Conservation (phyloP, 2,888 invertebrate species). For the Panopea generosa region DNA sequence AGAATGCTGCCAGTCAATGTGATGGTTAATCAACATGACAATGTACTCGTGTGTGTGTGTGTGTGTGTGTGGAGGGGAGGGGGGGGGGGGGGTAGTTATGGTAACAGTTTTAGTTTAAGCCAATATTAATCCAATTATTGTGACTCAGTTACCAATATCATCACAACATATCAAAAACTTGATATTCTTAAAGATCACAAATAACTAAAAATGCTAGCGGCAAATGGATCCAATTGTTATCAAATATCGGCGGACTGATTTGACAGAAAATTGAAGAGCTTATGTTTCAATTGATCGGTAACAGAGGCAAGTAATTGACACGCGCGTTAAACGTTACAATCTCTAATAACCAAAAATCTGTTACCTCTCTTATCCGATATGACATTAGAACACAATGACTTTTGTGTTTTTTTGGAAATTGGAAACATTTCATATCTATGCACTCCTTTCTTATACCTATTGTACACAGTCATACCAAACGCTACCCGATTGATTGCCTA, state of each 20-base stretch:
- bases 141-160: constrained; percentile 9
- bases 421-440: too few species aligned
- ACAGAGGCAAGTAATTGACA: constrained; percentile 1
- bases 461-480: too few species aligned
- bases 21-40: too few species aligned
- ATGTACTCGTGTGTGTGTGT: too few species aligned
- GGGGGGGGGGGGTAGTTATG: constrained; percentile 2
- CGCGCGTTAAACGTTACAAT: not conserved
- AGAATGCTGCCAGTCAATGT: too few species aligned
- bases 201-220: constrained; percentile 22
- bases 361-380: not conserved
- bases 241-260: constrained; percentile 10
- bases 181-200: constrained; percentile 17
- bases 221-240: constrained; percentile 18
- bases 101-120: not conserved
- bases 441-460: too few species aligned
- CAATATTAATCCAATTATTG: constrained; percentile 11
- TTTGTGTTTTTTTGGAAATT: too few species aligned
- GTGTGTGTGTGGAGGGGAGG: too few species aligned
- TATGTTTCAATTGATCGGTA: not conserved
- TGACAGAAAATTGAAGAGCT: constrained; percentile 6
- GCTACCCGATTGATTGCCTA: too few species aligned
- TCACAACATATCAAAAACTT: constrained; percentile 9
- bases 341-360: not conserved
- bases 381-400: too few species aligned